Evolutionary conservation across 2,113 vertebrate species (phyloP).

Genomic region (Isurus oxyrinchus): DNA sequence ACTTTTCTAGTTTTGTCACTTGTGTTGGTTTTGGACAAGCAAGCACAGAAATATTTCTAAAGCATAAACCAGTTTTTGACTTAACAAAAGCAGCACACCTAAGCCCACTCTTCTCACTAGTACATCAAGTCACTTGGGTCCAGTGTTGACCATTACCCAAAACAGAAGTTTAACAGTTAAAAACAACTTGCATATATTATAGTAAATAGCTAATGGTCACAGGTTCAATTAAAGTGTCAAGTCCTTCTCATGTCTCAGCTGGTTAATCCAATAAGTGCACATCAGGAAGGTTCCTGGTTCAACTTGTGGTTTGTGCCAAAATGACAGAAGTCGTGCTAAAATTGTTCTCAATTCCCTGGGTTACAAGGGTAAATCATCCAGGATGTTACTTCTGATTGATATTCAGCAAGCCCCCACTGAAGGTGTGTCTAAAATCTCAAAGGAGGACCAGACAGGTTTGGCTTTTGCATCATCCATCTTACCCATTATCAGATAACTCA

Average conservation of each 20-base stretch:
- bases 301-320: neutral
- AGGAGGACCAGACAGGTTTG: neutral
- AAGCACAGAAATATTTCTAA: neutral
- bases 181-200: neutral
- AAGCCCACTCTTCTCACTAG: neutral
- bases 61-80: neutral
- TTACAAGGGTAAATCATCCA: neutral
- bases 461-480: neutral
- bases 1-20: neutral
- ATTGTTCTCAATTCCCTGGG: neutral
- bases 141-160: neutral
- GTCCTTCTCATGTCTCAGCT: neutral
- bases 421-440: neutral
- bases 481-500: neutral
- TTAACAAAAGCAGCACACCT: neutral
- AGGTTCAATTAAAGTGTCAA: neutral
- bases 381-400: neutral
- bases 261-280: neutral
- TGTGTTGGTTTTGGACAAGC: neutral
- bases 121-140: neutral
- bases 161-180: neutral
- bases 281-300: neutral
- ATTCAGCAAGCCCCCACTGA: neutral
- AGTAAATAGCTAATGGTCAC: neutral
- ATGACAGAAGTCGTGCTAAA: neutral